Evolutionary conservation across 2,797 vertebrate species (phyloP).

Genomic region (Hoplostethus atlanticus): DNA sequence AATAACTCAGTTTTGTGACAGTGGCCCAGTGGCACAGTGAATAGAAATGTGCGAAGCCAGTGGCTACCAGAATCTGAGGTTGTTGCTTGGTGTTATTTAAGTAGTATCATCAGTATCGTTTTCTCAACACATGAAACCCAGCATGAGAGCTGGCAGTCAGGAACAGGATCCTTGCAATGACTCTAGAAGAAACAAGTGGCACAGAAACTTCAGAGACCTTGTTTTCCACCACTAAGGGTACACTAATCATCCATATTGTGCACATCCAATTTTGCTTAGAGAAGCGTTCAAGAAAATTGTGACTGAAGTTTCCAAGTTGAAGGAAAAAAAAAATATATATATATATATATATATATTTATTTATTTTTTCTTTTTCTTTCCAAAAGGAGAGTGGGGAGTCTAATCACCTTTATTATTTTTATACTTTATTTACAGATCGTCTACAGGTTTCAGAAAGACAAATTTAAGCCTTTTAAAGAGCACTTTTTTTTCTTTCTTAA

Average conservation of each 20-base stretch:
- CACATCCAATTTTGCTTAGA: neutral
- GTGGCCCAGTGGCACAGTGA: neutral
- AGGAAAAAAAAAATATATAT: no score
- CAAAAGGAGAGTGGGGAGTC: no score
- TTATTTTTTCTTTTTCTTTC: no score
- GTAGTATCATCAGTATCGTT: conserved; percentile 38
- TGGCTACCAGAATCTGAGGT: conserved; percentile 25
- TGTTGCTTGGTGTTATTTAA: conserved; percentile 45
- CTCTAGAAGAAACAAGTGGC: conserved; percentile 53
- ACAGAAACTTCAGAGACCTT: conserved; percentile 29
- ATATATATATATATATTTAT: no score
- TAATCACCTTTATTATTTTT: no score
- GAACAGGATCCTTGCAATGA: neutral
- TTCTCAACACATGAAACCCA: conserved; percentile 50
- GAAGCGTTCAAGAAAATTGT: no score
- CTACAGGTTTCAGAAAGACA: no score
- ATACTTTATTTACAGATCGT: no score
- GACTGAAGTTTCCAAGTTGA: no score
- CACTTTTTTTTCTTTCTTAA: no score
- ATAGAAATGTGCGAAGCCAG: neutral
- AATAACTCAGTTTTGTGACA: neutral
- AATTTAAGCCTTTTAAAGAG: no score
- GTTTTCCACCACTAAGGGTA: conserved; percentile 16
- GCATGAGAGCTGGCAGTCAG: conserved; percentile 14
- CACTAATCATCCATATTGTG: neutral